These are phyloP conservation scores for Pholis gunnellus DNA, from an alignment of 2,113 vertebrate genomes.

Conservation along the genomic window DNA sequence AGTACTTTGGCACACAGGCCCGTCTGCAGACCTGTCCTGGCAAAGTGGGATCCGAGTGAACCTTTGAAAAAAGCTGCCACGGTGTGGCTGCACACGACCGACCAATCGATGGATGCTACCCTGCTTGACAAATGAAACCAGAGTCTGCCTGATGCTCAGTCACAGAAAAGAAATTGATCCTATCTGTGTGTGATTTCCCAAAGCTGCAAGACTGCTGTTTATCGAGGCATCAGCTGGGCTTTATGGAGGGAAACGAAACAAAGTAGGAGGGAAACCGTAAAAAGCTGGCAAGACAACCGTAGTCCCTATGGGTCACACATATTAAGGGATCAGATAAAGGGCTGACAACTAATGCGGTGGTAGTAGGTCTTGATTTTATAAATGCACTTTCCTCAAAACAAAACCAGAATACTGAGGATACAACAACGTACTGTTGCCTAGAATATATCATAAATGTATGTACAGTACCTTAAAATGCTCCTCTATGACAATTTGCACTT, in stretches of 20 bases:
- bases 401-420: not conserved
- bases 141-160: conserved; percentile 41
- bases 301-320: not conserved
- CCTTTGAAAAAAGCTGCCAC: conserved; percentile 34
- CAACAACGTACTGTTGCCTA: not conserved
- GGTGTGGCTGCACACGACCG: conserved; percentile 33
- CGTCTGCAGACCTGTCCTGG: conserved; percentile 3
- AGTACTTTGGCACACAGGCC: conserved; percentile 18
- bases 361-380: not conserved
- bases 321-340: not conserved
- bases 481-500: not conserved
- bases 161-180: conserved; percentile 49
- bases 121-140: conserved; percentile 57
- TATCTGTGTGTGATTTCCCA: conserved; percentile 62
- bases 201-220: conserved; percentile 31
- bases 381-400: not conserved
- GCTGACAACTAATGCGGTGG: not conserved
- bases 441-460: not conserved
- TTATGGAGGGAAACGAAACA: conserved; percentile 15
- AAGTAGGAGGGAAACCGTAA: conserved; percentile 2
- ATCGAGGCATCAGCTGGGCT: conserved; percentile 26
- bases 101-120: conserved; percentile 50
- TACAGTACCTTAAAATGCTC: not conserved
- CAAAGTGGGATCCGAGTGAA: conserved; percentile 31
- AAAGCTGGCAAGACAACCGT: not conserved